A percentile compares a stretch with the other conserved stretches of the same genome.
Evolutionary conservation across 2,888 invertebrate genomes (phyloP).

Genomic region (Cecidostiba fungosa): DNA sequence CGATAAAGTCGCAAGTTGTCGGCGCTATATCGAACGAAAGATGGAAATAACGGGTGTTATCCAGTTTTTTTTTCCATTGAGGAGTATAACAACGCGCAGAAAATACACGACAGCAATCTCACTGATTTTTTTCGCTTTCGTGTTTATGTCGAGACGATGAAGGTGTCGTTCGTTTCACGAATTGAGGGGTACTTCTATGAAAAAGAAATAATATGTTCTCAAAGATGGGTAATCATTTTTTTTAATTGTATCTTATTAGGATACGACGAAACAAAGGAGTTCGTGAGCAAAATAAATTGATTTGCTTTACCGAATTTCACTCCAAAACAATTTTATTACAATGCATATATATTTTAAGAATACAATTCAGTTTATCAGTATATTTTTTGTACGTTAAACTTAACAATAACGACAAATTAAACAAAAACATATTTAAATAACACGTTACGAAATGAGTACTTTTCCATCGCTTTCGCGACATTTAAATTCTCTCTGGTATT

Average conservation of each 20-base stretch:
- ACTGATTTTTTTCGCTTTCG: constrained; percentile 24
- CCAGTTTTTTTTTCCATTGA: constrained; percentile 6
- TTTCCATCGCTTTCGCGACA: constrained; percentile 5
- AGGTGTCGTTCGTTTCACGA: too few species aligned
- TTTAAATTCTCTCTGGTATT: background rate
- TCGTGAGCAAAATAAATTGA: background rate
- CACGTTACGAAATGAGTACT: background rate
- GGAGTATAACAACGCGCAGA: constrained; percentile 10
- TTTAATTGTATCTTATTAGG: background rate
- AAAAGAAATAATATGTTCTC: background rate
- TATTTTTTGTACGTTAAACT: too few species aligned
- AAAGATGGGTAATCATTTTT: background rate
- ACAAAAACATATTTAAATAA: background rate
- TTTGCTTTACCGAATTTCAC: background rate
- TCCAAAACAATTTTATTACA: background rate
- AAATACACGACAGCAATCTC: background rate
- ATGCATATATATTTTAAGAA: too few species aligned
- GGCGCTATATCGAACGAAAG: too few species aligned
- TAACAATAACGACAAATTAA: background rate
- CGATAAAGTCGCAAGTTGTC: constrained; percentile 32
- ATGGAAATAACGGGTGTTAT: constrained; percentile 33
- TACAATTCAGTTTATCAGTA: too few species aligned
- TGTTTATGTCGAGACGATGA: background rate
- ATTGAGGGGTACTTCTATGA: background rate
- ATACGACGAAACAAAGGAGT: background rate